Conservation (phyloP, 2,888 invertebrate species). For the Malachius bipustulatus region DNA sequence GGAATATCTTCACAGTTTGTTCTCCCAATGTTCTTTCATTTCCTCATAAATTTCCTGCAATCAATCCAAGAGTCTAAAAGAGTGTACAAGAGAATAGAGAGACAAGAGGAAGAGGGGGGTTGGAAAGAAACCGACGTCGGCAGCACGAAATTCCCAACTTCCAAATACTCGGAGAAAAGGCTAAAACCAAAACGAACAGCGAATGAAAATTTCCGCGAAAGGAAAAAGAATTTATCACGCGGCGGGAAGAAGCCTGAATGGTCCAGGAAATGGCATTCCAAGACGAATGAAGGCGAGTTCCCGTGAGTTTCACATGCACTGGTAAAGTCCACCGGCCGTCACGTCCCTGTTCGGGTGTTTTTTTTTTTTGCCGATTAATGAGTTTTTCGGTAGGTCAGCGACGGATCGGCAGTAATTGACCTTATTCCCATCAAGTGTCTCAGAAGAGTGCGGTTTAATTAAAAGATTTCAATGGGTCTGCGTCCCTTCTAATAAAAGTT, state of each 20-base stretch:
- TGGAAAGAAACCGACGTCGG: too few species aligned
- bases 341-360: too few species aligned
- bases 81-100: too few species aligned
- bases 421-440: slow-evolving; percentile 1
- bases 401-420: background rate
- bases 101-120: background rate
- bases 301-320: background rate
- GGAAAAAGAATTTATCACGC: slow-evolving; percentile 1
- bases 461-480: slow-evolving; percentile 2
- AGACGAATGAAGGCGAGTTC: background rate
- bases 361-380: slow-evolving; percentile 1
- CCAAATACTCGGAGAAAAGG: background rate
- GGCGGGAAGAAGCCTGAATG: background rate
- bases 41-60: slow-evolving; percentile 2
- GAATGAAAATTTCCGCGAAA: slow-evolving; percentile 3
- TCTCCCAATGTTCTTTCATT: background rate
- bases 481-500: background rate
- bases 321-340: background rate
- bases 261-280: slow-evolving; percentile 3
- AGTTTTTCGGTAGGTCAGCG: background rate
- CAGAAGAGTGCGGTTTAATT: background rate
- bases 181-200: slow-evolving; percentile 1
- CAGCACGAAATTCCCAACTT: background rate
- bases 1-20: slow-evolving; percentile 3
- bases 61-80: background rate